A percentile compares a stretch with the other conserved stretches of the same genome.
Conservation (phyloP, 64 coral and sea anemone genomes). For the Exaiptasia diaphana region DNA sequence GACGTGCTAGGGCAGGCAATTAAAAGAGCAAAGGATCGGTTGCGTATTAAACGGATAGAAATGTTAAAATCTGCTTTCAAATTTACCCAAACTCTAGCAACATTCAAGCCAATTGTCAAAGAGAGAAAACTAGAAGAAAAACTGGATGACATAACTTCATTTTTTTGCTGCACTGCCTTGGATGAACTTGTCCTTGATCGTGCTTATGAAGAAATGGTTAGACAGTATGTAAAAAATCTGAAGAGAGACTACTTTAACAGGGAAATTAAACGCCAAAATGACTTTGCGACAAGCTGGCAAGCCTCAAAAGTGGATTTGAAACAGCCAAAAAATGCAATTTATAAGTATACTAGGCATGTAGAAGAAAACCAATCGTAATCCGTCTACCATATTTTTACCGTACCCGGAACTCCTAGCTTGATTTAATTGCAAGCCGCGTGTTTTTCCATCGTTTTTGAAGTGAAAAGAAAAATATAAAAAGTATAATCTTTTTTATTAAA, state of each 20-base stretch:
- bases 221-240: background rate
- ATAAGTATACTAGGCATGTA: too few species aligned
- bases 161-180: slow-evolving; percentile 24
- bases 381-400: too few species aligned
- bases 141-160: background rate
- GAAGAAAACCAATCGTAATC: too few species aligned
- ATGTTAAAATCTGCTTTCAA: background rate
- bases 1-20: background rate
- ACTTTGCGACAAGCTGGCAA: background rate
- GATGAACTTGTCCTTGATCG: slow-evolving; percentile 27
- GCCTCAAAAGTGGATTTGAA: too few species aligned
- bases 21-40: background rate
- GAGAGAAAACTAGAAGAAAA: background rate
- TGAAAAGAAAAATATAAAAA: too few species aligned
- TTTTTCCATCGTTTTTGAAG: too few species aligned
- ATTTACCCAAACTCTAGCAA: background rate
- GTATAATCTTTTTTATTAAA: too few species aligned
- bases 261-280: background rate
- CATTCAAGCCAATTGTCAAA: background rate
- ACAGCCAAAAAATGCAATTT: too few species aligned
- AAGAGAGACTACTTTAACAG: background rate
- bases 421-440: too few species aligned
- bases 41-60: background rate
- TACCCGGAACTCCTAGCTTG: too few species aligned
- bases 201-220: slow-evolving; percentile 42